Base-by-base conservation (phyloP, 2,113 vertebrate genomes). In the Syngnathus floridae region DNA sequence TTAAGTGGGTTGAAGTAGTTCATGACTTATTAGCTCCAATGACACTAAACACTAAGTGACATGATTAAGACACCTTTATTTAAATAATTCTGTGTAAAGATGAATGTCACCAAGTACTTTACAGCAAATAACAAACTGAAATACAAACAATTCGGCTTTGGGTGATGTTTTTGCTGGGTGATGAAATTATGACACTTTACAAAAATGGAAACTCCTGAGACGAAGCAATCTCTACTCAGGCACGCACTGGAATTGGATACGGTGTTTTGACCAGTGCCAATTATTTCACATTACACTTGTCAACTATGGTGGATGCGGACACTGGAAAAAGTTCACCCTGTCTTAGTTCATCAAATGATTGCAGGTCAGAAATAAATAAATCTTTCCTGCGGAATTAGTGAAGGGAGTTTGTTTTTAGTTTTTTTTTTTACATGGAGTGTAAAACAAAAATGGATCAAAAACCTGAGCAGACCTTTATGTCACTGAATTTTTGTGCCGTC, bases 1-100 rank as follows among this genome's bases (percentile, higher is more conserved):
- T 31, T 31, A 31, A 3, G 26, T 31, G 26, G 26, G 26, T 40
- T 1, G 40, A 21, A 55, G 40, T 62, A 21, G 59, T 31, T 64
- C 38, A 56, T 56, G 38, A 72, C 65, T 55, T 49, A 51, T 70
- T 48, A 13, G 16, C 48, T 58, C 52, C 9, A 3, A 38, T 38
- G 57, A 59, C 36, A n/a, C 9, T 11, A 13, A 60, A 19, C 40
- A 5, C 57, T 60, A n/a, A 41, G 38, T 43, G n/a, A 54, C 66
- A 81, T 80, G 82, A 74, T 78, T 86, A 87, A 88, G 86, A 88
- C 84, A 79, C 58, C 64, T 83, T 85, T 86, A 85, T 85, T 88
- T 82, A 45, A 13, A 56, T 80, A 60, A 54, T 41, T 21, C 11
- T 10, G 9, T 37, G 75, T 74, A 81, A 84, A 82, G 67, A 69